phyloP scores from a whole-genome alignment of 2,797 vertebrate species.

The Semaprochilodus insignis region DNA sequence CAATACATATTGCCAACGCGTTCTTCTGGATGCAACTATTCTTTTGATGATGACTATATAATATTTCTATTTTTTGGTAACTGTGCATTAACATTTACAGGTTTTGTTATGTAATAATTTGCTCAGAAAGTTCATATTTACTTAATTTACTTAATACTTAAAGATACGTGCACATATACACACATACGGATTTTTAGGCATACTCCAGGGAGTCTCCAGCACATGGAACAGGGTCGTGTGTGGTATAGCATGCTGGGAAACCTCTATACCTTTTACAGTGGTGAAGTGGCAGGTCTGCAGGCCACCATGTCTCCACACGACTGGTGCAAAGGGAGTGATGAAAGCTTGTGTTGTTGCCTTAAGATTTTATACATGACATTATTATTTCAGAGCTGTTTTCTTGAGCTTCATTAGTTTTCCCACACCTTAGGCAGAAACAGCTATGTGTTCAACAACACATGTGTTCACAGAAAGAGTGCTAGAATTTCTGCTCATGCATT shows the following conservation, averaged over 20 bases:
- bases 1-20: too few species aligned
- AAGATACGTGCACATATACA: neutral
- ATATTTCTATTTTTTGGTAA: too few species aligned
- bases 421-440: conserved; percentile 44
- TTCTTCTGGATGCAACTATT: too few species aligned
- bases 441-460: conserved; percentile 17
- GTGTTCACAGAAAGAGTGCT: conserved; percentile 37
- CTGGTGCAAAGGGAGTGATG: conserved; percentile 46
- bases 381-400: conserved; percentile 40
- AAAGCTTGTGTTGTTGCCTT: conserved; percentile 38
- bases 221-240: conserved; percentile 8
- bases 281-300: conserved; percentile 6
- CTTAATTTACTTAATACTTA: too few species aligned
- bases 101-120: too few species aligned
- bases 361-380: conserved; percentile 49
- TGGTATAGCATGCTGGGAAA: conserved; percentile 24
- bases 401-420: conserved; percentile 35
- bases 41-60: too few species aligned
- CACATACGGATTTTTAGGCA: neutral
- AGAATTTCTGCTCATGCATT: conserved; percentile 8
- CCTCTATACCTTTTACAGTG: conserved; percentile 19
- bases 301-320: conserved; percentile 37
- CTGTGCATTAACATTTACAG: too few species aligned
- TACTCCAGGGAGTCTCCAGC: neutral
- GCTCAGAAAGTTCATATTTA: too few species aligned